Evolutionary conservation across 2,113 vertebrate species (phyloP).

Genomic region (Notothenia rossii): DNA sequence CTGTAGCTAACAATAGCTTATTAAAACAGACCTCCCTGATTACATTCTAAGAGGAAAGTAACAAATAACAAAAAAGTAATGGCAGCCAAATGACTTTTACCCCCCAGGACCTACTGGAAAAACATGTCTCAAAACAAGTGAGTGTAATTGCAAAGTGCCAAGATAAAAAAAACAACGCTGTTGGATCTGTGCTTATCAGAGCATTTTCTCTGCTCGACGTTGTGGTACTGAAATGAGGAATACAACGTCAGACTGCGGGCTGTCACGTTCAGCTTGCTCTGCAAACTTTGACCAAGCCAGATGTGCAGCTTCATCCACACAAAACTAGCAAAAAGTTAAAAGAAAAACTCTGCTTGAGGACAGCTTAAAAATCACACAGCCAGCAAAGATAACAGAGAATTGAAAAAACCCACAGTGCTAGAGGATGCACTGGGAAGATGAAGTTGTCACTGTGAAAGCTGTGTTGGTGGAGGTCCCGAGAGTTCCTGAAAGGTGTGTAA

Average conservation of each 20-base stretch:
- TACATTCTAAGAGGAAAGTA: constrained; percentile 47
- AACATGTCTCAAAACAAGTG: constrained; percentile 59
- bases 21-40: constrained; percentile 55
- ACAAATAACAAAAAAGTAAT: constrained; percentile 49
- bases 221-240: constrained; percentile 35
- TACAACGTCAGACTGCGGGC: constrained; percentile 36
- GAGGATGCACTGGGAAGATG: constrained; percentile 5
- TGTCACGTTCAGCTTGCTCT: constrained; percentile 46
- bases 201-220: constrained; percentile 37
- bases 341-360: constrained; percentile 4
- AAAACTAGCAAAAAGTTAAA: constrained; percentile 1
- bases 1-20: constrained; percentile 52
- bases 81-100: constrained; percentile 64
- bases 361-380: constrained; percentile 2
- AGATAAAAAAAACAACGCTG: constrained; percentile 68
- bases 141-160: constrained; percentile 57
- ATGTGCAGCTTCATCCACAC: constrained; percentile 39
- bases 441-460: constrained; percentile 20
- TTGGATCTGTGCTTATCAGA: constrained; percentile 58
- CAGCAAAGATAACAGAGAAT: background rate
- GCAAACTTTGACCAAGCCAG: constrained; percentile 53
- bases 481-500: constrained; percentile 61
- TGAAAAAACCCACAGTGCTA: background rate
- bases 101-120: constrained; percentile 64
- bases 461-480: background rate